Conservation (phyloP, 2,888 invertebrate genomes). For the Aspidapion aeneum region DNA sequence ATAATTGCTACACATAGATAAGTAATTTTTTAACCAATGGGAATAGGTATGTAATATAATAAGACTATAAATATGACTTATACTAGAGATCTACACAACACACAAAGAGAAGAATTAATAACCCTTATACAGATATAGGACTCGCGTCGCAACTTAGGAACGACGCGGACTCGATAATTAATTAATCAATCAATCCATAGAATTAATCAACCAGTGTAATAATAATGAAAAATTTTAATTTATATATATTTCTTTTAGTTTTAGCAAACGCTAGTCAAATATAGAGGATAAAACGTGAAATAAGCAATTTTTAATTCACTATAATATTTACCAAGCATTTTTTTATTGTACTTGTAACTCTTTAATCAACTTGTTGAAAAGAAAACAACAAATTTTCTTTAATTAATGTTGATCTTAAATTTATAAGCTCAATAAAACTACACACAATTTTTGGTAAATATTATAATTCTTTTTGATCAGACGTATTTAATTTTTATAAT, state of each 20-base stretch:
- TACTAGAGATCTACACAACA: conserved; percentile 50
- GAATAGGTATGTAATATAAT: conserved; percentile 49
- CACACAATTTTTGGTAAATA: too few relatives aligned
- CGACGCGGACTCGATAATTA: conserved; percentile 43
- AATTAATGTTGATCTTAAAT: too few relatives aligned
- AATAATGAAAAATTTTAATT: conserved; percentile 38
- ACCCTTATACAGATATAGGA: conserved; percentile 39
- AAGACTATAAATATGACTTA: conserved; percentile 45
- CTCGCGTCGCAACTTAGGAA: conserved; percentile 36
- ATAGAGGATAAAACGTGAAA: conserved; percentile 49
- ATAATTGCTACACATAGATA: conserved; percentile 50
- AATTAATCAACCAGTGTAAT: conserved; percentile 38
- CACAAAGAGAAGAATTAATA: conserved; percentile 50
- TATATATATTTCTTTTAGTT: too few relatives aligned
- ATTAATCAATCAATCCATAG: too few relatives aligned
- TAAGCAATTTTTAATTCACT: conserved; percentile 42
- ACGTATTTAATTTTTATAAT: conserved; percentile 36
- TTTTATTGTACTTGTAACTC: too few relatives aligned
- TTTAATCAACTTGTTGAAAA: too few relatives aligned
- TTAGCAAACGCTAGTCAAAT: conserved; percentile 46
- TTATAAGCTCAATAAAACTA: too few relatives aligned
- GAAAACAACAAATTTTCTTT: too few relatives aligned
- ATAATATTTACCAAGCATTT: neutral
- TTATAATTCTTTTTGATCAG: too few relatives aligned
- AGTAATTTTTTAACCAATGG: conserved; percentile 45